Conservation (phyloP, 2,113 vertebrate species). For the Leptodactylus fuscus region DNA sequence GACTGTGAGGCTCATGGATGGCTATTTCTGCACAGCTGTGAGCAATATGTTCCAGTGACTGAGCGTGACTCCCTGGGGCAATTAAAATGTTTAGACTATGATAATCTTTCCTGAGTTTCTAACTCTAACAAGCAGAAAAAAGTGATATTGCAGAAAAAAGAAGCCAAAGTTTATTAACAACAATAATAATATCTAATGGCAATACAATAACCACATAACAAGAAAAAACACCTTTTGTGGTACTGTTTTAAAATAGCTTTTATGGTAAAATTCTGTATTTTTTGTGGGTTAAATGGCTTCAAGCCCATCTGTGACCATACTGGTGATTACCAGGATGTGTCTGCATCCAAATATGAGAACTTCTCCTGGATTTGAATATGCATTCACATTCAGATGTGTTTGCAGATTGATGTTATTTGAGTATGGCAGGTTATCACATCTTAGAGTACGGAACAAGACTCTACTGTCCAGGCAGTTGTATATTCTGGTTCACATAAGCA, state of each 20-base stretch:
- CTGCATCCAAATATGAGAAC: not conserved
- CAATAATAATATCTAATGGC: not conserved
- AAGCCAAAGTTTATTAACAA: not conserved
- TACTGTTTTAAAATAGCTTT: too few species aligned
- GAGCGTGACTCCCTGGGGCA: slow-evolving; percentile 59
- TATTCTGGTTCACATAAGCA: not conserved
- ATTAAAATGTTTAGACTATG: slow-evolving; percentile 63
- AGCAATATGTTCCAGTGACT: slow-evolving; percentile 68
- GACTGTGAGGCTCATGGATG: slow-evolving; percentile 67
- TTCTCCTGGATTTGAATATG: not conserved
- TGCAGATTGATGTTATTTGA: not conserved
- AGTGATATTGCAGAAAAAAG: not conserved
- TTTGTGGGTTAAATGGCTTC: too few species aligned
- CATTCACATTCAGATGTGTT: not conserved
- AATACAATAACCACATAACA: not conserved
- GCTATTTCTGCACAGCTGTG: slow-evolving; percentile 69
- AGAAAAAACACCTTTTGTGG: too few species aligned
- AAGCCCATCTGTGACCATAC: too few species aligned
- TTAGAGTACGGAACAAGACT: not conserved
- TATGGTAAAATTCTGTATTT: too few species aligned
- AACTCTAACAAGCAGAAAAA: slow-evolving; percentile 15
- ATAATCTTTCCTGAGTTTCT: slow-evolving; percentile 21
- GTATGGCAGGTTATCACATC: not conserved
- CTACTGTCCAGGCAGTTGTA: not conserved
- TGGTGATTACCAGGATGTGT: too few species aligned